These are phyloP conservation scores for Intellagama lesueurii DNA, from an alignment of 2,797 vertebrate species.

Conservation along the genomic window DNA sequence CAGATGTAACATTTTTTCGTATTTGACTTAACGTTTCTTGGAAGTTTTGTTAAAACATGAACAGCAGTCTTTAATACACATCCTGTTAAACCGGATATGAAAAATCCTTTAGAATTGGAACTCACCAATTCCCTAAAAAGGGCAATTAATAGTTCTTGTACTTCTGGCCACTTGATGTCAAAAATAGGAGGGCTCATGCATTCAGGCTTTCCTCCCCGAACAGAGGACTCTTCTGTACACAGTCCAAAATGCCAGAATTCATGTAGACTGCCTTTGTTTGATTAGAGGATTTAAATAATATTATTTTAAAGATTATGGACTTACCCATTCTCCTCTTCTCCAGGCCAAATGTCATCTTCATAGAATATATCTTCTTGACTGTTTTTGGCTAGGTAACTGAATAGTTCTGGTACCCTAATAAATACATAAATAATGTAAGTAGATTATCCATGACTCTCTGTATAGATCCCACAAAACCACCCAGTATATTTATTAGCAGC, in stretches of 20 bases:
- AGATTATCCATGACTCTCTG: not conserved
- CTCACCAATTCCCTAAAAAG: not conserved
- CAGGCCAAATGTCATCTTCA: constrained; percentile 97
- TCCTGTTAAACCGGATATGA: not conserved
- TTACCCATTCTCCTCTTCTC: constrained; percentile 92
- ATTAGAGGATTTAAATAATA: constrained; percentile 7
- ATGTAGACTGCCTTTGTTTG: not conserved
- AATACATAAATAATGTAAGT: constrained; percentile 47
- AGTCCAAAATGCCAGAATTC: not conserved
- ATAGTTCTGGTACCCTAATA: constrained; percentile 91
- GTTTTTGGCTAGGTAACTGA: constrained; percentile 89
- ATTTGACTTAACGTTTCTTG: not conserved
- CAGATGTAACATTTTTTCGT: not conserved
- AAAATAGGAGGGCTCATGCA: not conserved
- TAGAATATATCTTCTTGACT: constrained; percentile 96
- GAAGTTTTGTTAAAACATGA: not conserved
- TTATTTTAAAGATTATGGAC: not conserved
- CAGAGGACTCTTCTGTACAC: not conserved
- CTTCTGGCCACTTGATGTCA: not conserved
- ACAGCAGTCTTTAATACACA: not conserved
- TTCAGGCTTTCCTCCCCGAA: not conserved
- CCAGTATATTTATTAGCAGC: not conserved
- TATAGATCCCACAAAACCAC: not conserved
- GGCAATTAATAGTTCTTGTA: not conserved
- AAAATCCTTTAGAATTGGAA: not conserved